These are phyloP conservation scores for Diadegma fenestrale DNA, from an alignment of 2,888 invertebrate genomes.

Conservation along the genomic window DNA sequence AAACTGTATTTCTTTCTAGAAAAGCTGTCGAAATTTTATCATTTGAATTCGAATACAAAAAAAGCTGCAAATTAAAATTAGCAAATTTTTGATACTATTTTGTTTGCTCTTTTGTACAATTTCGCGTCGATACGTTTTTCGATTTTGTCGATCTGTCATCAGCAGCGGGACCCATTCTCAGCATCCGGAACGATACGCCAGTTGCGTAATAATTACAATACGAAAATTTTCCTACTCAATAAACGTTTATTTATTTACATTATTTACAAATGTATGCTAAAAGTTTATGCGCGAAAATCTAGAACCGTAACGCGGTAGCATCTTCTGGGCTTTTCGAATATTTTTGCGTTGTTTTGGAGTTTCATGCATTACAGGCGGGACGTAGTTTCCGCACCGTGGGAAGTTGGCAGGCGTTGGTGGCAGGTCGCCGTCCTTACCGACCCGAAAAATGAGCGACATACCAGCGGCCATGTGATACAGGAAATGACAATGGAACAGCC, in stretches of 20 bases:
- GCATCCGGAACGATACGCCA: not conserved
- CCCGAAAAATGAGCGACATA: slow-evolving; percentile 76
- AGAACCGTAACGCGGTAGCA: not conserved
- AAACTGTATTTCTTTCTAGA: too few species aligned
- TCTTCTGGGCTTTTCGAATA: not conserved
- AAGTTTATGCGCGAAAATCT: not conserved
- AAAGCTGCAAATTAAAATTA: too few species aligned
- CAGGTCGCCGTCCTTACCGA: slow-evolving; percentile 72
- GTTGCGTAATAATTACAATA: not conserved
- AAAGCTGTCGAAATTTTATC: too few species aligned
- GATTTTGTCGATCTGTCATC: too few species aligned
- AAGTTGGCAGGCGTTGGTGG: slow-evolving; percentile 75
- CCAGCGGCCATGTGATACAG: slow-evolving; percentile 76
- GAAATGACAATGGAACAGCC: slow-evolving; percentile 81
- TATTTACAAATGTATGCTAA: not conserved
- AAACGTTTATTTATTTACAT: not conserved
- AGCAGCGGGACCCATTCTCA: too few species aligned
- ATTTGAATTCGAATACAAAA: too few species aligned
- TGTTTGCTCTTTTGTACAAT: too few species aligned
- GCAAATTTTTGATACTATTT: too few species aligned
- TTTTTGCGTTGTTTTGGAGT: not conserved
- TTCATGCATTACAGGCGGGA: slow-evolving; percentile 37
- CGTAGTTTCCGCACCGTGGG: slow-evolving; percentile 74
- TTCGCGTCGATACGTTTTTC: too few species aligned
- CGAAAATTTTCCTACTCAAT: not conserved